phyloP scores from a whole-genome alignment of 2,797 vertebrate species.

The Gallinago stenura region DNA sequence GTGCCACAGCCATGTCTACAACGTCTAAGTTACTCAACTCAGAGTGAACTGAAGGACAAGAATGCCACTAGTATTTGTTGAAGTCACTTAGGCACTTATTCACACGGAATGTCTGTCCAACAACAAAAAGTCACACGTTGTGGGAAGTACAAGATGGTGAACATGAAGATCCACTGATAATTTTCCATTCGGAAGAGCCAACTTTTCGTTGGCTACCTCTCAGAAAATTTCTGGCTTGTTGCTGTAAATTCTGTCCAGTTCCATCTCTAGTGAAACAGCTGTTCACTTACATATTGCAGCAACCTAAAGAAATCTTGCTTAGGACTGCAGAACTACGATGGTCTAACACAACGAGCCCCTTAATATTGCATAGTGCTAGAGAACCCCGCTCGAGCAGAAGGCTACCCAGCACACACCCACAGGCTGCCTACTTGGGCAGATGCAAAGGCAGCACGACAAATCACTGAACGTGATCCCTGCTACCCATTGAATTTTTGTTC shows the following conservation, averaged over 20 bases:
- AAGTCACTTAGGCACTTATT: conserved; percentile 27
- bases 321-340: background rate
- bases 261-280: background rate
- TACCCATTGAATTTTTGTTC: background rate
- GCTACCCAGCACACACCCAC: background rate
- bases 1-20: background rate
- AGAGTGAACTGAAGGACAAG: background rate
- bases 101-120: background rate
- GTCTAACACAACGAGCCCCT: background rate
- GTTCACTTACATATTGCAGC: background rate
- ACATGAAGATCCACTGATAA: background rate
- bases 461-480: background rate
- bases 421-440: background rate
- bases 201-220: background rate
- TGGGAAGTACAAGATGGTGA: background rate
- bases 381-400: background rate
- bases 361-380: background rate
- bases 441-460: background rate
- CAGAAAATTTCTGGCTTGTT: background rate
- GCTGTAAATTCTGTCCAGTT: background rate
- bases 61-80: background rate
- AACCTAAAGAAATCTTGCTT: background rate
- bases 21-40: background rate
- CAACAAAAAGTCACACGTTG: background rate
- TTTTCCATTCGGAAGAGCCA: background rate